Evolutionary conservation across 2,113 vertebrate genomes (phyloP).

Genomic region (Rattus norvegicus): GRCr8 NC_086031.1:65641001-65641500

Average conservation of each 20-base stretch:
- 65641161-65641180: neutral
- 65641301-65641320: neutral
- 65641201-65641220: too few species aligned
- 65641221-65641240: neutral
- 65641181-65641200: neutral
- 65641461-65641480: neutral
- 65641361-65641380: neutral
- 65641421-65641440: neutral
- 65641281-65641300: neutral
- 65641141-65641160: neutral
- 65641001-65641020: neutral
- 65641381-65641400: neutral
- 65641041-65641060: neutral
- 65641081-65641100: conserved; percentile 3
- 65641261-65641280: neutral
- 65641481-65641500: neutral
- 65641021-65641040: neutral
- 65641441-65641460: neutral
- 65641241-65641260: neutral
- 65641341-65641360: neutral
- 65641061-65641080: neutral
- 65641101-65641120: neutral
- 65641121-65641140: conserved; percentile 28
- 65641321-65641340: neutral
- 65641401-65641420: neutral